phyloP scores from a whole-genome alignment of 2,888 invertebrate genomes.

The Melolontha melolontha region DNA sequence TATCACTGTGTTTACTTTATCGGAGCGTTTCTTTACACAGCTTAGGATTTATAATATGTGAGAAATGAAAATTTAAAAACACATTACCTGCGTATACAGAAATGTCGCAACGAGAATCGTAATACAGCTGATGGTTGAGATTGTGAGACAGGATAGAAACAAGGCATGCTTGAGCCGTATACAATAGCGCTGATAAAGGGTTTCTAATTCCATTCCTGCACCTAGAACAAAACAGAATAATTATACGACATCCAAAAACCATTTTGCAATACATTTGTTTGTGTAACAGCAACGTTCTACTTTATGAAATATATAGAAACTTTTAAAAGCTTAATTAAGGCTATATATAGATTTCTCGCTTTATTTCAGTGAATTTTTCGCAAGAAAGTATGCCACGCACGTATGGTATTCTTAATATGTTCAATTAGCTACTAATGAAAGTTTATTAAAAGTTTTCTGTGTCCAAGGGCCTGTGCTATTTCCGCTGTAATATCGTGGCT shows the following conservation, averaged over 20 bases:
- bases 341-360: not conserved
- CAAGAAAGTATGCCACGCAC: not conserved
- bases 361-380: not conserved
- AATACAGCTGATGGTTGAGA: slow-evolving; percentile 73
- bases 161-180: slow-evolving; percentile 80
- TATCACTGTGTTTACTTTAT: too few species aligned
- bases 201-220: slow-evolving; percentile 74
- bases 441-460: slow-evolving; percentile 27
- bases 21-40: too few species aligned
- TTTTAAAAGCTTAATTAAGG: too few species aligned
- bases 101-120: slow-evolving; percentile 72
- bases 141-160: slow-evolving; percentile 78
- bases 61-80: too few species aligned
- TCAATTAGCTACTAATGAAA: slow-evolving; percentile 25
- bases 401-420: slow-evolving; percentile 2
- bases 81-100: slow-evolving; percentile 70
- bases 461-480: slow-evolving; percentile 1
- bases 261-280: not conserved
- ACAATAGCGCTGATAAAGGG: slow-evolving; percentile 78
- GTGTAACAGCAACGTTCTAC: too few species aligned
- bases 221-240: not conserved
- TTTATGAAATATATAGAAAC: slow-evolving; percentile 1
- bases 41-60: too few species aligned
- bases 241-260: not conserved
- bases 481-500: not conserved